These are phyloP conservation scores for Linyphia triangularis DNA, from an alignment of 2,888 invertebrate genomes.

Conservation along the genomic window DNA sequence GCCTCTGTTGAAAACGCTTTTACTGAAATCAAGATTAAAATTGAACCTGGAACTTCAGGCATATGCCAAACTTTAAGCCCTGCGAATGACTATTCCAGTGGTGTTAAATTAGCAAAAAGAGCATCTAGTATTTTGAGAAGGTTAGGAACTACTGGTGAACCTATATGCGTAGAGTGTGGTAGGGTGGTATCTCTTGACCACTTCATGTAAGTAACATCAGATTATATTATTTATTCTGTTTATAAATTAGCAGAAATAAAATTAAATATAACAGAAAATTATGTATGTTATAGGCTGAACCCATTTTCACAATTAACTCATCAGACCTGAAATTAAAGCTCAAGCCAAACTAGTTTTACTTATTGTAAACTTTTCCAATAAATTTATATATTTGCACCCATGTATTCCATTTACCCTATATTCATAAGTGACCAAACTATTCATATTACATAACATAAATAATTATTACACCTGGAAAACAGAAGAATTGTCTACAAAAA, in stretches of 20 bases:
- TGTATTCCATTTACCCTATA: background rate
- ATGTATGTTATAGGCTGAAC: too few species aligned
- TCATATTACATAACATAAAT: background rate
- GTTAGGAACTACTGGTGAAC: background rate
- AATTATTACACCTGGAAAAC: background rate
- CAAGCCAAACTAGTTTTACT: background rate
- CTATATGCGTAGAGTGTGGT: slow-evolving; percentile 45
- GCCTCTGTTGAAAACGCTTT: too few species aligned
- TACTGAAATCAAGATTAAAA: too few species aligned
- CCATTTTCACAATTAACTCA: too few species aligned
- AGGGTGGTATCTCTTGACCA: background rate
- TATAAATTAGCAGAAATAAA: too few species aligned
- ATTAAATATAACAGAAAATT: too few species aligned
- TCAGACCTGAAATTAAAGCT: background rate
- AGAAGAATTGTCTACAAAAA: too few species aligned
- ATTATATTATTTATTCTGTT: background rate
- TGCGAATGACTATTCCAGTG: background rate
- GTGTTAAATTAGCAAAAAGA: background rate
- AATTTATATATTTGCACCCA: background rate
- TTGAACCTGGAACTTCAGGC: slow-evolving; percentile 7
- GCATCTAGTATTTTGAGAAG: background rate
- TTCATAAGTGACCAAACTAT: too few species aligned
- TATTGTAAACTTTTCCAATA: background rate
- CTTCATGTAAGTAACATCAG: slow-evolving; percentile 27
- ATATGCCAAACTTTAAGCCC: background rate